Conservation (phyloP, 2,888 invertebrate genomes). For the Malachius bipustulatus region DNA sequence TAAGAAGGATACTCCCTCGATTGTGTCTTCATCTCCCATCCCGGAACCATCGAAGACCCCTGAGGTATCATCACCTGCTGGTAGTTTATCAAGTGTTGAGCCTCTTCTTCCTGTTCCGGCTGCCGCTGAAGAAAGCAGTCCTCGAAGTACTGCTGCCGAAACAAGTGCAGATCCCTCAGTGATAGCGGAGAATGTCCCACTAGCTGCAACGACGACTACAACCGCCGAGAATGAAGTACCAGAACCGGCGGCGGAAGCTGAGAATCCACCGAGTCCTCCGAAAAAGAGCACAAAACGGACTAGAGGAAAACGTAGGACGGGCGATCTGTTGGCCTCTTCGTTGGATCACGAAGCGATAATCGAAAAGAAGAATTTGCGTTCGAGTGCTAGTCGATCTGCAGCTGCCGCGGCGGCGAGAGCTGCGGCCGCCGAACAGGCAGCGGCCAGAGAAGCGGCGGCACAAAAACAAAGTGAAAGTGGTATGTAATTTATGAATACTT, state of each 20-base stretch:
- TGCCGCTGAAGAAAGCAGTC: not conserved
- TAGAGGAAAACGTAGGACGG: constrained; percentile 37
- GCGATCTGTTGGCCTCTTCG: constrained; percentile 36
- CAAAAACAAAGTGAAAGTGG: constrained; percentile 1
- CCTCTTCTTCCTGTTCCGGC: not conserved
- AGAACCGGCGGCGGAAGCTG: constrained; percentile 18
- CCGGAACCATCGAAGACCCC: not conserved
- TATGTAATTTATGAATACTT: constrained; percentile 9
- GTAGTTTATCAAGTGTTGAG: not conserved
- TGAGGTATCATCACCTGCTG: not conserved
- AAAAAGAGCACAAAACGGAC: constrained; percentile 34
- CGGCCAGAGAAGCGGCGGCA: constrained; percentile 11
- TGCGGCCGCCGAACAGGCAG: constrained; percentile 38
- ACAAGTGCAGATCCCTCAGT: not conserved
- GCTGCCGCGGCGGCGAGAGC: constrained; percentile 42
- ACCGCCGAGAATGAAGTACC: constrained; percentile 12
- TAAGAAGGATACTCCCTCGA: constrained; percentile 4
- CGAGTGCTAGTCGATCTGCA: constrained; percentile 61
- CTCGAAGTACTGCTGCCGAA: not conserved
- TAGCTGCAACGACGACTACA: not conserved
- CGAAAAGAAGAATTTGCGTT: constrained; percentile 49
- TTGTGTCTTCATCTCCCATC: not conserved
- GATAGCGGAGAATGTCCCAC: not conserved
- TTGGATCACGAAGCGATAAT: constrained; percentile 45
- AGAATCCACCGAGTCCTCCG: constrained; percentile 24